Evolutionary conservation across 2,797 vertebrate genomes (phyloP).

Genomic region (Ispidina lecontei): DNA sequence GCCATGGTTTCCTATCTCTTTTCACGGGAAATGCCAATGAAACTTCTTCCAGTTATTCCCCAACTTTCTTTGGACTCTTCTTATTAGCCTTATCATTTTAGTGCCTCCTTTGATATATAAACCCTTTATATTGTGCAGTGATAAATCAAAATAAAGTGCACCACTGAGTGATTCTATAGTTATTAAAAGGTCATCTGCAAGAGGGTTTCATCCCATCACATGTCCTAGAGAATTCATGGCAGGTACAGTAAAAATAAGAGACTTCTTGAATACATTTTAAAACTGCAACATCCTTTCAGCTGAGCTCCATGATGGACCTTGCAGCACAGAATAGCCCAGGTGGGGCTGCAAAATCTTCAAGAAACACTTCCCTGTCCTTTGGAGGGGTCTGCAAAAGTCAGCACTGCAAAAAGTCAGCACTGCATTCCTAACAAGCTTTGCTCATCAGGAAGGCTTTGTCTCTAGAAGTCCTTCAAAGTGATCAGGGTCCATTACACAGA

Average conservation of each 20-base stretch:
- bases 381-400: not conserved
- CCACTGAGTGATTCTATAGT: slow-evolving; percentile 49
- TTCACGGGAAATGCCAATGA: slow-evolving; percentile 38
- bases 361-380: not conserved
- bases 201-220: not conserved
- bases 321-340: fast-evolving
- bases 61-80: slow-evolving; percentile 37
- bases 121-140: slow-evolving; percentile 25
- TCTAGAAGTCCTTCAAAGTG: not conserved
- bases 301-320: not conserved
- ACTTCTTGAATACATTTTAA: not conserved
- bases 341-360: not conserved
- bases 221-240: slow-evolving; percentile 18
- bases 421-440: not conserved
- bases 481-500: fast-evolving
- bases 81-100: slow-evolving; percentile 58
- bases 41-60: slow-evolving; percentile 37
- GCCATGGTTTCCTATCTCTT: slow-evolving; percentile 17
- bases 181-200: slow-evolving; percentile 54
- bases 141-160: slow-evolving; percentile 64
- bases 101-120: slow-evolving; percentile 56
- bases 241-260: not conserved
- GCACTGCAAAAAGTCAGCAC: fast-evolving
- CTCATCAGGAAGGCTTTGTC: fast-evolving
- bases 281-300: not conserved